A percentile compares a stretch with the other conserved stretches of the same genome.
Evolutionary conservation across 1,140 invertebrate genomes (phyloP).

Genomic region (Drosophila nasuta): DNA sequence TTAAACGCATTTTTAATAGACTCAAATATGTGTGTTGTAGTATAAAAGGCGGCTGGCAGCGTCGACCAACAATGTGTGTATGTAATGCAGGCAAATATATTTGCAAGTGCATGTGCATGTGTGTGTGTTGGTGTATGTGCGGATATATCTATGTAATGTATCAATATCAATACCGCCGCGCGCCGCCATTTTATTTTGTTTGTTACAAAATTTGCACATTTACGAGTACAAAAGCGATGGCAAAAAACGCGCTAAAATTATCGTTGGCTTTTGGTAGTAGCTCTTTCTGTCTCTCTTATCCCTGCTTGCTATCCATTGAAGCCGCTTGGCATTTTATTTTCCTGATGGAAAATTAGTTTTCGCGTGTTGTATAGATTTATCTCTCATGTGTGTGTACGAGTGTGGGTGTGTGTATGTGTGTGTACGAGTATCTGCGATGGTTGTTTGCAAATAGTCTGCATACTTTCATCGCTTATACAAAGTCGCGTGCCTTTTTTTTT

Average conservation of each 20-base stretch:
- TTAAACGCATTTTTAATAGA: slow-evolving; percentile 85
- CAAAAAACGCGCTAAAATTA: slow-evolving; percentile 73
- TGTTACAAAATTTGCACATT: slow-evolving; percentile 79
- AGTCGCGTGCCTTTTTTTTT: slow-evolving; percentile 73
- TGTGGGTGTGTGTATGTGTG: slow-evolving; percentile 20
- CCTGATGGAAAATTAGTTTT: slow-evolving; percentile 79
- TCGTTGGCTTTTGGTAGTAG: slow-evolving; percentile 53
- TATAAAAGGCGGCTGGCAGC: slow-evolving; percentile 61
- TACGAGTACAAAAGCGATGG: slow-evolving; percentile 67
- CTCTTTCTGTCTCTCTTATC: background rate
- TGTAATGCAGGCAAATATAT: background rate
- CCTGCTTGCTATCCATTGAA: slow-evolving; percentile 3
- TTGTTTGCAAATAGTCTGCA: slow-evolving; percentile 82
- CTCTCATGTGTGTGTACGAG: slow-evolving; percentile 23
- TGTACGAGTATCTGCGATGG: slow-evolving; percentile 32
- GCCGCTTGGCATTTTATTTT: slow-evolving; percentile 67
- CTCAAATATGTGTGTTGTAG: slow-evolving; percentile 84
- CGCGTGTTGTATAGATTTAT: slow-evolving; percentile 64
- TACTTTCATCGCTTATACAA: slow-evolving; percentile 76
- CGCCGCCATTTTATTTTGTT: slow-evolving; percentile 76
- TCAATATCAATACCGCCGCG: slow-evolving; percentile 57
- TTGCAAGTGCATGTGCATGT: background rate
- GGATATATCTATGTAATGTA: slow-evolving; percentile 42
- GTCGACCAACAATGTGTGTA: background rate
- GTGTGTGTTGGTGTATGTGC: slow-evolving; percentile 8